Conservation (phyloP, 2,888 invertebrate genomes). For the Orchesellides sinensis region DNA sequence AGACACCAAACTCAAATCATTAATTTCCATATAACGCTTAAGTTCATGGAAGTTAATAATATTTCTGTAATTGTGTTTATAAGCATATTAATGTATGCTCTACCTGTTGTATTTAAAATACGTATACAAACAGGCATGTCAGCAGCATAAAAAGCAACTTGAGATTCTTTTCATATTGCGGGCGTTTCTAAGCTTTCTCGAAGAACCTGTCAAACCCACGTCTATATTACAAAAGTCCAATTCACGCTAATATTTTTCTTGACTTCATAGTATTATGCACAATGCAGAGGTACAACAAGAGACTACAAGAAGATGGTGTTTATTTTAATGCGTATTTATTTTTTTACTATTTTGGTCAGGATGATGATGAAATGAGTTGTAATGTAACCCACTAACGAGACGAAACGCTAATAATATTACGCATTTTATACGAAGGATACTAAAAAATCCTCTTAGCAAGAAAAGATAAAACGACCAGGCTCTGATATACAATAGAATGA, state of each 20-base stretch:
- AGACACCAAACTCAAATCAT: too few relatives aligned
- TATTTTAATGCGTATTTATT: background rate
- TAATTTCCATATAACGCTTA: too few relatives aligned
- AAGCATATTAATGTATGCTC: too few relatives aligned
- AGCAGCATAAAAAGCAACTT: too few relatives aligned
- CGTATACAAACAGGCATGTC: too few relatives aligned
- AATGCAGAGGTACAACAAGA: constrained; percentile 2
- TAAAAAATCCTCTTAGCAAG: constrained; percentile 21
- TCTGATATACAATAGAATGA: too few relatives aligned
- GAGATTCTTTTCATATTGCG: too few relatives aligned
- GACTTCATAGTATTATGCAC: background rate
- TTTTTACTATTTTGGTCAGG: too few relatives aligned
- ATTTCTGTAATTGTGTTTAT: too few relatives aligned
- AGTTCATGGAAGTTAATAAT: too few relatives aligned
- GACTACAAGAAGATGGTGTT: background rate
- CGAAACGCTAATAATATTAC: constrained; percentile 20
- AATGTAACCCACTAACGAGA: constrained; percentile 3
- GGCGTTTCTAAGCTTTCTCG: too few relatives aligned
- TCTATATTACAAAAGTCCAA: constrained; percentile 18
- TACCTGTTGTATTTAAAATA: too few relatives aligned
- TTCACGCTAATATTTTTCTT: background rate
- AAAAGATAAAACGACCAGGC: background rate
- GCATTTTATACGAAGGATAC: background rate
- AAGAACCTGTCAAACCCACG: background rate
- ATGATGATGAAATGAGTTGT: constrained; percentile 18